Percentiles rank a stretch among this genome's conserved stretches.
Conservation (phyloP, 92 coral and sea anemone genomes). For the Palythoa caribaeorum region DNA sequence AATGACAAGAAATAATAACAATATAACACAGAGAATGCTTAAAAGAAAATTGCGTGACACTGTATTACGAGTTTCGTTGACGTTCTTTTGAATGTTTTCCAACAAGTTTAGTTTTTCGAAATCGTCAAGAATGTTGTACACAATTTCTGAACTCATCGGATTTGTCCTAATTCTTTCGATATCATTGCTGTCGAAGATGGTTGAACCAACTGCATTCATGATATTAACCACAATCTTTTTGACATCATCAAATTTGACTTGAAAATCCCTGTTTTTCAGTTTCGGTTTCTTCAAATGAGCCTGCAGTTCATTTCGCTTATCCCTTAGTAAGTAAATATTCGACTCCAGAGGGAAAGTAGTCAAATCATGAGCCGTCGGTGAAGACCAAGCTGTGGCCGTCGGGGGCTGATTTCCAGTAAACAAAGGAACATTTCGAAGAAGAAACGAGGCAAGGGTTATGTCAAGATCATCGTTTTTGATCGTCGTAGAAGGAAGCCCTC, state of each 20-base stretch:
- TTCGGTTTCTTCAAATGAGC: constrained; percentile 26
- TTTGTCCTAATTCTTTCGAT: constrained; percentile 16
- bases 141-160: constrained; percentile 35
- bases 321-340: constrained; percentile 17
- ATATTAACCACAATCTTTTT: background rate
- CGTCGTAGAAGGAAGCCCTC: constrained; percentile 14
- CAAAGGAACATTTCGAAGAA: constrained; percentile 28
- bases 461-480: constrained; percentile 20
- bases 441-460: constrained; percentile 14
- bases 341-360: constrained; percentile 20
- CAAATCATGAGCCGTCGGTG: background rate
- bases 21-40: background rate
- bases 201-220: constrained; percentile 5
- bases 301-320: constrained; percentile 7
- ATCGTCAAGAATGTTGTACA: constrained; percentile 20
- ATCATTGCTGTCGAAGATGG: background rate
- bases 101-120: constrained; percentile 17
- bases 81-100: constrained; percentile 10
- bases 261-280: constrained; percentile 5
- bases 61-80: background rate
- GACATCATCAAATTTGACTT: constrained; percentile 2
- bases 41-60: background rate
- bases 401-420: constrained; percentile 29
- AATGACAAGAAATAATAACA: background rate
- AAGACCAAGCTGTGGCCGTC: constrained; percentile 1